Evolutionary conservation across 2,113 vertebrate genomes (phyloP), one percentile per base, ranked within the genome.

Genomic region (Struthidea cinerea): DNA sequence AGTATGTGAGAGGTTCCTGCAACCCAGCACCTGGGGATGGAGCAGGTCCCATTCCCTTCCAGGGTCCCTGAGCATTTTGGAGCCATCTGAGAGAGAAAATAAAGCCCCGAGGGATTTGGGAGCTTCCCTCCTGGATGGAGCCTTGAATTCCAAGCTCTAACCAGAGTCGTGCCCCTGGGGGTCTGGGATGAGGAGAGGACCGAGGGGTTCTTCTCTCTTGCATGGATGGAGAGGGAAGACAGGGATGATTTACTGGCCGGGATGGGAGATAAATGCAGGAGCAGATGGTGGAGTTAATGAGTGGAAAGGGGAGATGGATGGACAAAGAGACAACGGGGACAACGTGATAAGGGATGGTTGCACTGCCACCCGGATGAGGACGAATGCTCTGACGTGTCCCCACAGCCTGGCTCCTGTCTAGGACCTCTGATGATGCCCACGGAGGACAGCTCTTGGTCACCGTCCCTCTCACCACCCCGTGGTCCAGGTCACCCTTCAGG

Each of bases 271-370:
- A 89, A 87, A 92, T 37, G 87, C 52, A 78, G 75, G 68, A 95
- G 91, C 95, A 96, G 96, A 93, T 95, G 95, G 94, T 82, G 69
- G 91, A 97, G 81, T 94, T 94, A 96, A 95, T 95, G 89, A 93
- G 30, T 76, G 86, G 91, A 93, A 96, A 95, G 87, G 65, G 61
- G 81, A n/a, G 91, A 94, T 64, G 87, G 91, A 82, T 93, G 94
- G 95, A 96, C 96, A 84, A 69, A 87, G 53, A 94, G 65, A 73
- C 73, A 68, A 27, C 1, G 21, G 78, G 83, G 79, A 65, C 84
- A 53, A 65, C 2, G 24, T 3, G 4, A 1, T 41, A 63, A 71
- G 5, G 77, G 89, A 84, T 94, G 88, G n/a, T 1, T 50, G 84
- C 3, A 0, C 55, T 65, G 64, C n/a, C 15, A 14, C 42, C 30